A percentile compares a stretch with the other conserved stretches of the same genome.
Conservation (phyloP, 2,797 vertebrate genomes). For the Ispidina lecontei region DNA sequence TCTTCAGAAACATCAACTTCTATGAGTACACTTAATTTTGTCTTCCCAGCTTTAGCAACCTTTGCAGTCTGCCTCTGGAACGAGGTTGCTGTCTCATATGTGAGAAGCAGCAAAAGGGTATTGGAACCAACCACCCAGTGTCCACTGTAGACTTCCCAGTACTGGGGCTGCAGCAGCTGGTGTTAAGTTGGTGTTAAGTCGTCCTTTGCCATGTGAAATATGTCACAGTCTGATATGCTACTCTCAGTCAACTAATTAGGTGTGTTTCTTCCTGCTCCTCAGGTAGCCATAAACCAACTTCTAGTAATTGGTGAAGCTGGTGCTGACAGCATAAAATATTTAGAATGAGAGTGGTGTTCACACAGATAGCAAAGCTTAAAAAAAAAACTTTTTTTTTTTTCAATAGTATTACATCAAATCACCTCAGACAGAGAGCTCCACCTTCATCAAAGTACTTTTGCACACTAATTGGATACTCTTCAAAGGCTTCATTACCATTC, state of each 20-base stretch:
- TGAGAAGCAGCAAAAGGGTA: neutral
- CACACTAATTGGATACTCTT: constrained; percentile 65
- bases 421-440: constrained; percentile 23
- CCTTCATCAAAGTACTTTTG: constrained; percentile 22
- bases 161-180: neutral
- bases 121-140: neutral
- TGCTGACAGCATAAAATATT: constrained; percentile 9
- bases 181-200: too few species aligned
- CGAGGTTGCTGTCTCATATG: neutral
- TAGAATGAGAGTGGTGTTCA: neutral
- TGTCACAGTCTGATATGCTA: neutral
- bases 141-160: neutral
- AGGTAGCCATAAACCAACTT: neutral
- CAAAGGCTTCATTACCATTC: constrained; percentile 71
- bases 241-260: neutral
- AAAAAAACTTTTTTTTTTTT: constrained; percentile 5
- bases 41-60: neutral
- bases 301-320: constrained; percentile 2
- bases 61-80: neutral
- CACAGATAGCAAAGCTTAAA: constrained; percentile 21
- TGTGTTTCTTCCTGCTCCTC: neutral
- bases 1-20: neutral
- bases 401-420: constrained; percentile 10
- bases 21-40: neutral
- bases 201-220: neutral